Evolutionary conservation across 2,113 vertebrate species (phyloP).

Genomic region (Holacanthus passer): DNA sequence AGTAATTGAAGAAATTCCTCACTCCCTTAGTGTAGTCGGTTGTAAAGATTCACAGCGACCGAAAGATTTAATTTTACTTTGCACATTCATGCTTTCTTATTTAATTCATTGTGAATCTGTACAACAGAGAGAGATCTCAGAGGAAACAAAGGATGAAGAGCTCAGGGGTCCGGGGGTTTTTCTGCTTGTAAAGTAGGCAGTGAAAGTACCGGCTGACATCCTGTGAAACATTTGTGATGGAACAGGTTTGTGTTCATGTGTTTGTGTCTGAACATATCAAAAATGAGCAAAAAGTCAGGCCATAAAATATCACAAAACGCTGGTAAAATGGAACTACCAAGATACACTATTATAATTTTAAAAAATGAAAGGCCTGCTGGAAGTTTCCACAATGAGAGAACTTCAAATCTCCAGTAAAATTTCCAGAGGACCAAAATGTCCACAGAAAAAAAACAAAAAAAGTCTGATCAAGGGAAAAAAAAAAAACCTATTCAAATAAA

Average conservation of each 20-base stretch:
- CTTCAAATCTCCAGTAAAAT: not conserved
- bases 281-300: not conserved
- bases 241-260: not conserved
- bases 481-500: no score
- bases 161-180: conserved; percentile 17
- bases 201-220: not conserved
- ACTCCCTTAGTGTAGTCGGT: conserved; percentile 7
- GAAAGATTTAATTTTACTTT: not conserved
- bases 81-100: not conserved
- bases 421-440: not conserved
- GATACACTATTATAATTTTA: no score
- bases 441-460: not conserved
- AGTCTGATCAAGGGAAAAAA: not conserved
- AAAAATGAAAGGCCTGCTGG: no score
- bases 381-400: no score
- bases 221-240: conserved; percentile 21
- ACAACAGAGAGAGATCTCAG: conserved; percentile 63
- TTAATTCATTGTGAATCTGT: conserved; percentile 71
- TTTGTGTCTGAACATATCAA: not conserved
- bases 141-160: conserved; percentile 59
- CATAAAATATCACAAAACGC: not conserved
- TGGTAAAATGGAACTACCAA: not conserved
- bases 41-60: conserved; percentile 73
- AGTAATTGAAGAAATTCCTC: conserved; percentile 29
- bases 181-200: not conserved